Evolutionary conservation across 2,113 vertebrate genomes (phyloP).

Genomic region (Colaptes auratus): DNA sequence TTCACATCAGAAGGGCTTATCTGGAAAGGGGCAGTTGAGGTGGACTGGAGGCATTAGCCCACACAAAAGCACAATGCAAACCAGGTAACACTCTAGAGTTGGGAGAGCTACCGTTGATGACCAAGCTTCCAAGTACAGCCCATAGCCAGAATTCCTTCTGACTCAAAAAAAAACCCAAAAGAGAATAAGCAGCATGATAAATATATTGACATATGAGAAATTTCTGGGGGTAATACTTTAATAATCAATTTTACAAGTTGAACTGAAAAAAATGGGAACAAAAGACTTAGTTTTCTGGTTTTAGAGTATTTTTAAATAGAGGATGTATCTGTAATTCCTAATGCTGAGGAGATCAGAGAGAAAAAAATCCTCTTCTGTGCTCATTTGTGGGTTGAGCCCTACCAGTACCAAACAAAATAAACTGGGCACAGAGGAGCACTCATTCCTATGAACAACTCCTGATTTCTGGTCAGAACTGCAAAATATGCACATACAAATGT

Average conservation of each 20-base stretch:
- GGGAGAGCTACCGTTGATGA: neutral
- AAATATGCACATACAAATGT: neutral
- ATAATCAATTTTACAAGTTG: neutral
- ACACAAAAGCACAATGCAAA: neutral
- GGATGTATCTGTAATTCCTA: conserved; percentile 14
- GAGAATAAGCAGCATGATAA: neutral
- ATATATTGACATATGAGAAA: neutral
- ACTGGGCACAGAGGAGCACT: neutral
- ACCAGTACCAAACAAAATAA: neutral
- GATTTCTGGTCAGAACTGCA: conserved; percentile 10
- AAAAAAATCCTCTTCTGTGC: conserved; percentile 10
- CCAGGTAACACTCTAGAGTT: fast-evolving
- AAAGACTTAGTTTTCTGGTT: neutral
- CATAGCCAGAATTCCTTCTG: neutral
- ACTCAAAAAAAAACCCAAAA: neutral
- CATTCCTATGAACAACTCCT: neutral
- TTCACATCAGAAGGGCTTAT: neutral
- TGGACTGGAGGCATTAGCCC: neutral
- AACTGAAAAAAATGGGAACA: neutral
- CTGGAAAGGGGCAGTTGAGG: neutral
- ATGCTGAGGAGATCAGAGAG: neutral
- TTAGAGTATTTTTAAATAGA: neutral
- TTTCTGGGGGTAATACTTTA: neutral
- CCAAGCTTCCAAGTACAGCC: neutral
- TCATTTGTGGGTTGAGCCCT: neutral